phyloP scores from a whole-genome alignment of 1,140 invertebrate genomes.

The Neodiprion lecontei region DNA sequence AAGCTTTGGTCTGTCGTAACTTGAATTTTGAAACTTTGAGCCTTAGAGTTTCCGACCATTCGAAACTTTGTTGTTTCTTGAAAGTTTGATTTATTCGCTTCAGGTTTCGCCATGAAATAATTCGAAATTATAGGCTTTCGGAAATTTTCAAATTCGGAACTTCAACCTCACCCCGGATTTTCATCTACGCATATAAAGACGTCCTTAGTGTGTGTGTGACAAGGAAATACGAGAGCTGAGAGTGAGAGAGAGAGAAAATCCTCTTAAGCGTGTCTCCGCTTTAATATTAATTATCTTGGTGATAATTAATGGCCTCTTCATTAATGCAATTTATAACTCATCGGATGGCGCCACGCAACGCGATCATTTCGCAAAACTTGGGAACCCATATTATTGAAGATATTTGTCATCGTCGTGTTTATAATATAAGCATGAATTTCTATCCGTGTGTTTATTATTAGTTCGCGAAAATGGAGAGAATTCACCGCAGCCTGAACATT shows the following conservation, averaged over 20 bases:
- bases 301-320: constrained; percentile 21
- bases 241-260: neutral
- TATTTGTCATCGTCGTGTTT: neutral
- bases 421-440: too few relatives aligned
- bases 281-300: constrained; percentile 20
- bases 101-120: too few relatives aligned
- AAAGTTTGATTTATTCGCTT: too few relatives aligned
- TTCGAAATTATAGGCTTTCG: neutral
- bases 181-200: neutral
- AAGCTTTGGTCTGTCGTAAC: too few relatives aligned
- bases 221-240: neutral
- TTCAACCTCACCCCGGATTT: neutral
- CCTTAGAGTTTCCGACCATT: too few relatives aligned
- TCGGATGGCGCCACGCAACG: constrained; percentile 3
- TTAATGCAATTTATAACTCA: constrained; percentile 20
- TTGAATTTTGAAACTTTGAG: too few relatives aligned
- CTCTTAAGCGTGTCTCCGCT: constrained; percentile 18
- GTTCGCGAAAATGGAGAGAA: too few relatives aligned
- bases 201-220: neutral
- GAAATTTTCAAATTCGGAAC: neutral
- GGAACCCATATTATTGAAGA: neutral
- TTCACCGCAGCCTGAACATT: too few relatives aligned
- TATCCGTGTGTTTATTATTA: too few relatives aligned
- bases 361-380: neutral
- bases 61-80: too few relatives aligned